Evolutionary conservation across 2,888 invertebrate species (phyloP).

Genomic region (Cartodere bifasciata): DNA sequence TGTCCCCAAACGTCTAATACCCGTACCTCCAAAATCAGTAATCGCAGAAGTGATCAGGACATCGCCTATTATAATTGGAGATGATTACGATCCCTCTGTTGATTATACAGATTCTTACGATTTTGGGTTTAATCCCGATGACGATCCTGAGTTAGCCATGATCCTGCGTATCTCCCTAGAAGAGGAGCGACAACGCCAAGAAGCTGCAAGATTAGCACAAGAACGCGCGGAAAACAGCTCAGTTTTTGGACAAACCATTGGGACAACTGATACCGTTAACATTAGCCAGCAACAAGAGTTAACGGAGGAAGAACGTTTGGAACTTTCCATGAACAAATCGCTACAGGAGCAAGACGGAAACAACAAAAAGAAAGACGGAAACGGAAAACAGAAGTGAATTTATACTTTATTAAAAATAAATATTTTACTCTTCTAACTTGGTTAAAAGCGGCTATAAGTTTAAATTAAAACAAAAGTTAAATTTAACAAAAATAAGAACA

Average conservation of each 20-base stretch:
- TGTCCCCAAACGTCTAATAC: neutral
- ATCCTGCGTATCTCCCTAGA: neutral
- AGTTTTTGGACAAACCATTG: too few species aligned
- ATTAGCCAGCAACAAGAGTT: too few species aligned
- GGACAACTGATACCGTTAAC: too few species aligned
- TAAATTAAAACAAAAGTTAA: too few species aligned
- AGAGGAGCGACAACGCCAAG: neutral
- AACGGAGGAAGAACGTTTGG: neutral
- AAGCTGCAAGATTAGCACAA: neutral
- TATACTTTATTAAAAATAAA: neutral
- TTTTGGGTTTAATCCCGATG: neutral
- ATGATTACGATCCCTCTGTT: neutral
- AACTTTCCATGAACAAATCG: neutral
- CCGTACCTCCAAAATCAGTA: neutral
- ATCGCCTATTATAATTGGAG: neutral
- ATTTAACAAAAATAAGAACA: too few species aligned
- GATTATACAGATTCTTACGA: neutral
- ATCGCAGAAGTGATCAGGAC: neutral
- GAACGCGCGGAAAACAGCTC: too few species aligned
- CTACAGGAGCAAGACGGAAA: neutral
- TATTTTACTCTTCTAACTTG: too few species aligned
- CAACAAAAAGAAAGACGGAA: neutral
- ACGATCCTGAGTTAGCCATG: conserved; percentile 1
- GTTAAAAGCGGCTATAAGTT: too few species aligned
- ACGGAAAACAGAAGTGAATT: neutral